These are phyloP conservation scores for Acleris sparsana DNA, from an alignment of 2,888 invertebrate species.

Conservation along the genomic window DNA sequence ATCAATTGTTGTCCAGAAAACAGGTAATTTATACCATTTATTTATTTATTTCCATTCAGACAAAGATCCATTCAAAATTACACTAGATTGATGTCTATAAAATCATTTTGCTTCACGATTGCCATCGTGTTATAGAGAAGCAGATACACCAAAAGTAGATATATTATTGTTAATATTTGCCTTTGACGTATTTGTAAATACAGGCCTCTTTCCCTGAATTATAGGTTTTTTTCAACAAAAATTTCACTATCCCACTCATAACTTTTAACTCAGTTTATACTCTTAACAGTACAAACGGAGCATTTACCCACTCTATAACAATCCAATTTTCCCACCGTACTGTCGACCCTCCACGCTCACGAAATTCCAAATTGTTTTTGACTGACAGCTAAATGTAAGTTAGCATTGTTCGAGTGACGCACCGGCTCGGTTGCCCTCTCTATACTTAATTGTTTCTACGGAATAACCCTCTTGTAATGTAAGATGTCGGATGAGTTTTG, in stretches of 20 bases:
- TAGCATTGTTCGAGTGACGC: slow-evolving; percentile 82
- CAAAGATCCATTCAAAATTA: no score
- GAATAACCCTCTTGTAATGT: slow-evolving; percentile 44
- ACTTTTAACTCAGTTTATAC: background rate
- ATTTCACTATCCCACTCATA: background rate
- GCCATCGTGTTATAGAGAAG: no score
- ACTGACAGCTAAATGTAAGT: slow-evolving; percentile 84
- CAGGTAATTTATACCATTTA: no score
- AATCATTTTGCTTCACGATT: no score
- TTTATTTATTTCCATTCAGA: no score
- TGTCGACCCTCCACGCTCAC: slow-evolving; percentile 77
- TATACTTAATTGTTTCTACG: slow-evolving; percentile 73
- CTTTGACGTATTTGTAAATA: no score
- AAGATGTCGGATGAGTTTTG: slow-evolving; percentile 1
- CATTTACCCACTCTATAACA: slow-evolving; percentile 57
- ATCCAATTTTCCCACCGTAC: slow-evolving; percentile 58
- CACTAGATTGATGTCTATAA: no score
- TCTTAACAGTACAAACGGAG: background rate
- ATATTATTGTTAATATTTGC: no score
- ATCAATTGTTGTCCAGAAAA: no score
- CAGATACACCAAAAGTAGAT: no score
- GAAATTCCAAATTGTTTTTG: slow-evolving; percentile 85
- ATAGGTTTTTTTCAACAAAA: no score
- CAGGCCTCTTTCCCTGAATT: no score
- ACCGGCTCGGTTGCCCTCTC: slow-evolving; percentile 67